Percentiles rank a stretch among this genome's conserved stretches.
Evolutionary conservation across 2,888 invertebrate species (phyloP).

Genomic region (Alloscopus bannaensis): DNA sequence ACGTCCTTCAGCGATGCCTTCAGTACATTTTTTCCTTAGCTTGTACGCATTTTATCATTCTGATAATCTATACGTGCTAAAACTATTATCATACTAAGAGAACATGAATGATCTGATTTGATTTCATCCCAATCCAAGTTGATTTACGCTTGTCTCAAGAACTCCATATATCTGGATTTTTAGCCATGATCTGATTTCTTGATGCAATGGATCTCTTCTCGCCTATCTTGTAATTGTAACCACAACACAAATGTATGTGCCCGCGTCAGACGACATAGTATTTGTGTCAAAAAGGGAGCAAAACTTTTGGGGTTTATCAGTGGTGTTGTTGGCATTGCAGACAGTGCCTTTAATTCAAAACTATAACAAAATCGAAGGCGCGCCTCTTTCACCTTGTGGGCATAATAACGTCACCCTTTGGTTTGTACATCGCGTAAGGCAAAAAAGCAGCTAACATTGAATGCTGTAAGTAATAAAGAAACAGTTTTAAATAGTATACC

Average conservation of each 20-base stretch:
- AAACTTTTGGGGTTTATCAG: not conserved
- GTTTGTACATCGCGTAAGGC: too few relatives aligned
- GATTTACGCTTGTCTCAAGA: not conserved
- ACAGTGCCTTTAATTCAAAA: too few relatives aligned
- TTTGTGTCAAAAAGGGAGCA: not conserved
- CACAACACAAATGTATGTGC: not conserved
- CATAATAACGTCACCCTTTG: too few relatives aligned
- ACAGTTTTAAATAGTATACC: too few relatives aligned
- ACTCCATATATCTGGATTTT: constrained; percentile 46
- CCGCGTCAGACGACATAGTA: not conserved
- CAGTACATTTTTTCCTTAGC: not conserved
- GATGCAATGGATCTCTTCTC: not conserved
- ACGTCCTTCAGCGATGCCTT: constrained; percentile 2
- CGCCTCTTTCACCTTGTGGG: too few relatives aligned
- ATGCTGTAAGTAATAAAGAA: too few relatives aligned
- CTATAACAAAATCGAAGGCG: too few relatives aligned
- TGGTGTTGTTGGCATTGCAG: too few relatives aligned
- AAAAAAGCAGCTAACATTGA: too few relatives aligned
- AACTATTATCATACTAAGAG: constrained; percentile 1
- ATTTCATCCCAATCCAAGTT: not conserved
- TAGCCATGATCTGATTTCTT: constrained; percentile 48
- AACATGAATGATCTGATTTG: constrained; percentile 20
- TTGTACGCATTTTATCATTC: not conserved
- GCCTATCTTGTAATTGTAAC: not conserved
- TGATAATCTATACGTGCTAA: not conserved